These are phyloP conservation scores for Heterocephalus glaber DNA, from an alignment of 2,113 vertebrate species.

Conservation along the genomic window DNA sequence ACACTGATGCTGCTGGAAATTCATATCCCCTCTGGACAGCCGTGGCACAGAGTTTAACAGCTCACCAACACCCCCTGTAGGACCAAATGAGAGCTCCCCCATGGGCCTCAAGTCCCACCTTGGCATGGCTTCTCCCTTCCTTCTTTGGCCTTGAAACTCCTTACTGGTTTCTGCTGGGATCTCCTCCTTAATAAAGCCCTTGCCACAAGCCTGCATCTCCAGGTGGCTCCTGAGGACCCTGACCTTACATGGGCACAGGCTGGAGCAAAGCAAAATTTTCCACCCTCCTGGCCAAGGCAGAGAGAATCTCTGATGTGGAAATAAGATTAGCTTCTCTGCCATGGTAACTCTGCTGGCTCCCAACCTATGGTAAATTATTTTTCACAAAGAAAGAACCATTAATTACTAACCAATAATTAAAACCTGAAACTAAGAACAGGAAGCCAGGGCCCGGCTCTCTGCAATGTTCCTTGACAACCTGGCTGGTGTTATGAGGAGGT, in stretches of 20 bases:
- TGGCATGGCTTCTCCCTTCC: background rate
- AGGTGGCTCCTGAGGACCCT: background rate
- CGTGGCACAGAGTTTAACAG: background rate
- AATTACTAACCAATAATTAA: slow-evolving; percentile 83
- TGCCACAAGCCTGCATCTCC: background rate
- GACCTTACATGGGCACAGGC: slow-evolving; percentile 54
- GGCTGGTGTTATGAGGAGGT: background rate
- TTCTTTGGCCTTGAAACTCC: background rate
- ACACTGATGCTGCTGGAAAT: background rate
- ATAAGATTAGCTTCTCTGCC: slow-evolving; percentile 75
- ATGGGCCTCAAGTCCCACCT: background rate
- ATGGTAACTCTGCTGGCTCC: slow-evolving; percentile 79
- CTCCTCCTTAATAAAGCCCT: background rate
- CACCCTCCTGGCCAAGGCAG: slow-evolving; percentile 70
- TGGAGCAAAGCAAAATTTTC: slow-evolving; percentile 80
- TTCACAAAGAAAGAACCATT: slow-evolving; percentile 72
- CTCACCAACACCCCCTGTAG: background rate
- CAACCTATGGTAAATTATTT: slow-evolving; percentile 82
- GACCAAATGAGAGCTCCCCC: background rate
- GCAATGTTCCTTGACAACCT: background rate
- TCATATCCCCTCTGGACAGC: background rate
- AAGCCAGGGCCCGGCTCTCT: slow-evolving; percentile 69
- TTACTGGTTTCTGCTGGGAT: background rate
- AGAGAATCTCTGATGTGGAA: slow-evolving; percentile 69
- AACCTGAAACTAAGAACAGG: slow-evolving; percentile 73